Percentiles rank a stretch among this genome's conserved stretches.
Evolutionary conservation across 2,797 vertebrate genomes (phyloP).

Genomic region (Myotis myotis): DNA sequence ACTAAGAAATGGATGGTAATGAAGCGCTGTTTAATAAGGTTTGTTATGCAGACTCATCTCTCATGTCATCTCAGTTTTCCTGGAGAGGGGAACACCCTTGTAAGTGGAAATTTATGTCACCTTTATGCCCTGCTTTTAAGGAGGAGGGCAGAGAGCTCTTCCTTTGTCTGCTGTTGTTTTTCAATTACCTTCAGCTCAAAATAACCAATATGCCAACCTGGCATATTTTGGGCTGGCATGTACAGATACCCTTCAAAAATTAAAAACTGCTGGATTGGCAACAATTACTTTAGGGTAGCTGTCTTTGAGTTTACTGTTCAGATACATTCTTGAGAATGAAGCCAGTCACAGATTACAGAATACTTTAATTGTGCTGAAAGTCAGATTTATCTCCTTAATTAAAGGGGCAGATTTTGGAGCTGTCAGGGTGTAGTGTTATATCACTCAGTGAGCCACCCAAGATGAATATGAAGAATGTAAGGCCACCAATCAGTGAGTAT

Average conservation of each 20-base stretch:
- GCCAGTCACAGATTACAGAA: not conserved
- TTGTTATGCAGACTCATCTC: not conserved
- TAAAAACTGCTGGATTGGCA: not conserved
- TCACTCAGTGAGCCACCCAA: not conserved
- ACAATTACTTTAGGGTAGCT: not conserved
- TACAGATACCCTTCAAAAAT: not conserved
- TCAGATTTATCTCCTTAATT: not conserved
- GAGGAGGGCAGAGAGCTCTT: not conserved
- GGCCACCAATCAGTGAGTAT: not conserved
- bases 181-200: not conserved
- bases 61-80: not conserved
- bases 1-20: not conserved
- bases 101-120: no score
- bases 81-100: not conserved
- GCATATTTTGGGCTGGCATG: rapidly evolving
- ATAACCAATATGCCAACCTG: no score
- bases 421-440: not conserved
- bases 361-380: not conserved
- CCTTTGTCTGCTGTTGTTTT: not conserved
- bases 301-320: not conserved
- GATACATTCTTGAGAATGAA: not conserved
- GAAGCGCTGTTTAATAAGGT: not conserved
- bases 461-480: not conserved
- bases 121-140: not conserved
- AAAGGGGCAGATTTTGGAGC: not conserved